phyloP scores from a whole-genome alignment of 2,113 vertebrate species.

The Clarias magur region DNA sequence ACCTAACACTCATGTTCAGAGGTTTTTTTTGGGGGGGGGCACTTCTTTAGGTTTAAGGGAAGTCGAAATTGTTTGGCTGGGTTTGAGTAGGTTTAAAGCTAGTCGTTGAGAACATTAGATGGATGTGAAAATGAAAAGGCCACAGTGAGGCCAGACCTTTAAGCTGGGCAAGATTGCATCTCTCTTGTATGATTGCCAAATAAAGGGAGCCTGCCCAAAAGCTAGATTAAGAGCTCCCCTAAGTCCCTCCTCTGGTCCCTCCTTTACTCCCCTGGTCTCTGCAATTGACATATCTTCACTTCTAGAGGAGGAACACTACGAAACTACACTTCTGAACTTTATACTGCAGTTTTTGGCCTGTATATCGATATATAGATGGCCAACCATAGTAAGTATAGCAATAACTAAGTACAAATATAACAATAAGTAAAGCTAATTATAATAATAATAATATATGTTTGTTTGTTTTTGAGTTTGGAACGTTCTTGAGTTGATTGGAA shows the following conservation, averaged over 20 bases:
- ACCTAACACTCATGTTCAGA: background rate
- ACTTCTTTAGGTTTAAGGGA: background rate
- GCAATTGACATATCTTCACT: slow-evolving; percentile 33
- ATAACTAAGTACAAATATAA: background rate
- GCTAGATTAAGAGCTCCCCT: slow-evolving; percentile 37
- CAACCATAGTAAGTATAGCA: slow-evolving; percentile 36
- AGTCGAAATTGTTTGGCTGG: background rate
- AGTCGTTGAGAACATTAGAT: slow-evolving; percentile 1
- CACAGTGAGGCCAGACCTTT: slow-evolving; percentile 24
- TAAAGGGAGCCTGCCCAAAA: slow-evolving; percentile 67
- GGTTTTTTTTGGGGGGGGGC: background rate
- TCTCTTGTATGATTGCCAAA: slow-evolving; percentile 67
- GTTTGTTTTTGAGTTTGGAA: background rate
- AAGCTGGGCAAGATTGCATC: slow-evolving; percentile 64
- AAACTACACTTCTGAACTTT: slow-evolving; percentile 9
- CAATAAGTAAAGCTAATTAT: too few relatives aligned
- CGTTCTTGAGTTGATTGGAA: background rate
- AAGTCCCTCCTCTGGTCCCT: slow-evolving; percentile 34
- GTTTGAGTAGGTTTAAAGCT: background rate
- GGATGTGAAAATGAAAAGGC: slow-evolving; percentile 14
- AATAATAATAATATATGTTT: too few relatives aligned
- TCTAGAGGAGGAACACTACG: slow-evolving; percentile 10
- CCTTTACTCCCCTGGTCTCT: slow-evolving; percentile 46
- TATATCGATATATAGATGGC: slow-evolving; percentile 17
- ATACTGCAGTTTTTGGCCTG: background rate